Conservation (phyloP, 64 coral and sea anemone species). For the Montipora foliosa region DNA sequence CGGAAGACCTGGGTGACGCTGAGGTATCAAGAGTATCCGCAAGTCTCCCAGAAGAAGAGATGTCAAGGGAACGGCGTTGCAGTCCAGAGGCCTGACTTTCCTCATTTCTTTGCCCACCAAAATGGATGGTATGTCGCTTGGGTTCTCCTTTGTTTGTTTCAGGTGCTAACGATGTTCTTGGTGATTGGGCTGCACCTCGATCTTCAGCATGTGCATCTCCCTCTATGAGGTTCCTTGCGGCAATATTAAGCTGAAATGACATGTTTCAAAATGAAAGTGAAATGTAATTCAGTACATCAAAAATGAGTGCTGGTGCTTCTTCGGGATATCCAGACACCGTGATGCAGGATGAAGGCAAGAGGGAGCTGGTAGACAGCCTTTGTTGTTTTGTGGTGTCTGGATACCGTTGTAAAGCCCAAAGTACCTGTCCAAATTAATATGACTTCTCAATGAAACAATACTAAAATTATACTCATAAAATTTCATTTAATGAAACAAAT, state of each 20-base stretch:
- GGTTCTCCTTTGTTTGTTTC: conserved; percentile 29
- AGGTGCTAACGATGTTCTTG: background rate
- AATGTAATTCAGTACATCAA: background rate
- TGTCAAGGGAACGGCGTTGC: conserved; percentile 61
- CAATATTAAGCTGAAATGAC: conserved; percentile 39
- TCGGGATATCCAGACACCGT: too few species aligned
- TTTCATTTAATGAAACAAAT: too few species aligned
- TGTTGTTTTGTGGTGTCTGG: too few species aligned
- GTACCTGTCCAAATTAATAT: too few species aligned
- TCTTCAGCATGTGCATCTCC: conserved; percentile 11
- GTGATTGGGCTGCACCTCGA: conserved; percentile 26
- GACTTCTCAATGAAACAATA: too few species aligned
- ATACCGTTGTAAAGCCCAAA: too few species aligned
- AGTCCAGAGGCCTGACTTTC: background rate
- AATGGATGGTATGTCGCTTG: conserved; percentile 75
- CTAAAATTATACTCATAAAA: too few species aligned
- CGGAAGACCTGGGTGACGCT: background rate
- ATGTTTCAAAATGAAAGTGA: too few species aligned
- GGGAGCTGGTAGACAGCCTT: background rate
- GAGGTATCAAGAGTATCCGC: conserved; percentile 17
- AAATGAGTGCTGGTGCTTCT: background rate
- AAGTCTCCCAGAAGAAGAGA: conserved; percentile 69
- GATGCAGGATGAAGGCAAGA: too few species aligned
- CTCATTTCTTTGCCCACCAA: conserved; percentile 20
- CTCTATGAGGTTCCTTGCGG: conserved; percentile 41